A percentile compares a stretch with the other conserved stretches of the same genome.
These are phyloP conservation scores for Rousettus madagascariensis DNA, from an alignment of 2,797 vertebrate genomes.

Conservation along the genomic window DNA sequence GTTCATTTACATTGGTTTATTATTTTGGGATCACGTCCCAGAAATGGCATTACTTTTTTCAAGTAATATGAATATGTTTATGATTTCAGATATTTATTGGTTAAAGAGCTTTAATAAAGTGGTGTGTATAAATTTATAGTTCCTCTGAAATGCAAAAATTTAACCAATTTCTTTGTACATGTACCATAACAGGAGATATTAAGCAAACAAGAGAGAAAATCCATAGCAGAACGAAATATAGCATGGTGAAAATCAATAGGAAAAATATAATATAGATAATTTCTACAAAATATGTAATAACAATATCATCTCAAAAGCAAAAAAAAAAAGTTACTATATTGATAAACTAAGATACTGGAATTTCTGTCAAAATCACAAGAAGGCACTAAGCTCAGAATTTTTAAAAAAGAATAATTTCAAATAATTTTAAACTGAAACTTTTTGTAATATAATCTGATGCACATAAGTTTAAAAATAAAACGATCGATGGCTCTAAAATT, in stretches of 20 bases:
- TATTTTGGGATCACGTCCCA: slow-evolving; percentile 69
- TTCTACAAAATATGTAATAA: neutral
- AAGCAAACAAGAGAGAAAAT: slow-evolving; percentile 30
- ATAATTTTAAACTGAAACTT: neutral
- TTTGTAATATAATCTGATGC: neutral
- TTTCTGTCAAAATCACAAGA: neutral
- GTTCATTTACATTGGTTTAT: slow-evolving; percentile 61
- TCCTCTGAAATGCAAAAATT: slow-evolving; percentile 44
- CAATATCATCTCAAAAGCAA: neutral
- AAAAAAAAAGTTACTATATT: neutral
- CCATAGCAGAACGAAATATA: neutral
- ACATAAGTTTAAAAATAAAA: neutral
- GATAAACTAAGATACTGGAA: neutral
- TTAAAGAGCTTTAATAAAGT: slow-evolving; percentile 22
- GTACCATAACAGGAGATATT: neutral
- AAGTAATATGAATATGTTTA: slow-evolving; percentile 68
- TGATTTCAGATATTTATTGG: slow-evolving; percentile 37
- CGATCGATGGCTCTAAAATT: neutral
- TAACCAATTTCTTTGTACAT: neutral
- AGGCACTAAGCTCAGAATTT: neutral
- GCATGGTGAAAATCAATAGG: neutral
- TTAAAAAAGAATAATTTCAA: neutral
- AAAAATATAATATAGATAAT: neutral
- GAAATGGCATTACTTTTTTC: slow-evolving; percentile 62
- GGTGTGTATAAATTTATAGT: slow-evolving; percentile 49